Conservation (phyloP, 92 coral and sea anemone species). For the Meandrina meandrites region DNA sequence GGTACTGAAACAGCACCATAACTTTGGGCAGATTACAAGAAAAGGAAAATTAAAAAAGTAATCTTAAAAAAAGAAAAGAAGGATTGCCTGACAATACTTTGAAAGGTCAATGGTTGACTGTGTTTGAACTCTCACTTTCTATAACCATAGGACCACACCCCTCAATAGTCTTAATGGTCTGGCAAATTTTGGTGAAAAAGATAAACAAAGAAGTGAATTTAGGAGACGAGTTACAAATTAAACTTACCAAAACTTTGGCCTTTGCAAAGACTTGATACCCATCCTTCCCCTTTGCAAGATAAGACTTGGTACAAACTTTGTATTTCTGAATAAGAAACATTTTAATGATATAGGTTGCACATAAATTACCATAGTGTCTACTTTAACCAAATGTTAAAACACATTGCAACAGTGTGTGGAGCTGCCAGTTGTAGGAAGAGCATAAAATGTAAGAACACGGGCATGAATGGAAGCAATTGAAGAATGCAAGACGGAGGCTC, state of each 20-base stretch:
- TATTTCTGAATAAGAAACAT: conserved; percentile 57
- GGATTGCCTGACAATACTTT: neutral
- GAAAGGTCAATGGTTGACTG: too few species aligned
- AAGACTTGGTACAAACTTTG: conserved; percentile 87
- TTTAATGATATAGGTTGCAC: neutral
- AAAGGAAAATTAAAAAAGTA: neutral
- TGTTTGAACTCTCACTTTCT: too few species aligned
- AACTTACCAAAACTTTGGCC: conserved; percentile 78
- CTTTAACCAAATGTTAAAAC: neutral
- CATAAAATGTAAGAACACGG: too few species aligned
- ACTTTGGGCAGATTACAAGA: neutral
- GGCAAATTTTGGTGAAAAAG: neutral
- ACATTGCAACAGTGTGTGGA: too few species aligned
- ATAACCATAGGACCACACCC: too few species aligned
- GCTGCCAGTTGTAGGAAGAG: too few species aligned
- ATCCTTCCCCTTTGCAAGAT: conserved; percentile 91
- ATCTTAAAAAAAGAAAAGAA: too few species aligned
- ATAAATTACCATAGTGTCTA: conserved; percentile 5
- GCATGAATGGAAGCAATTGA: too few species aligned
- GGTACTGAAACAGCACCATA: neutral
- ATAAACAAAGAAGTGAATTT: neutral
- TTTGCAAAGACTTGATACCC: conserved; percentile 92
- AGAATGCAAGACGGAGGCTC: too few species aligned
- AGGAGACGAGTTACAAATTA: neutral
- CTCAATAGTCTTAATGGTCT: neutral